phyloP scores from a whole-genome alignment of 2,888 invertebrate species.

The Caenorhabditis afra region DNA sequence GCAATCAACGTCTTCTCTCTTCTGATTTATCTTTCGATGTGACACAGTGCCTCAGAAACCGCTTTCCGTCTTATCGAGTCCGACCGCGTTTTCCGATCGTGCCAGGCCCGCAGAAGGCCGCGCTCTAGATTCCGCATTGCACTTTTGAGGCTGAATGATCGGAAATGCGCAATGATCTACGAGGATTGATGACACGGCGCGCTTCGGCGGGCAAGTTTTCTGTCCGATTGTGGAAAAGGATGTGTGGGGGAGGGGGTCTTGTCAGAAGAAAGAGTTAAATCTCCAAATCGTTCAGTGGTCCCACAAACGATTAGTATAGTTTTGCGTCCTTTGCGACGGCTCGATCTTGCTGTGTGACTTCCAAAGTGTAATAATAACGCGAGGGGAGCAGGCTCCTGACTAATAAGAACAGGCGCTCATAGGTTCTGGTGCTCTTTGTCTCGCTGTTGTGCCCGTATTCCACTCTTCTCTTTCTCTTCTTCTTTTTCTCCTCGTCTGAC shows the following conservation, averaged over 20 bases:
- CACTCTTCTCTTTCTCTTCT: conserved; percentile 3
- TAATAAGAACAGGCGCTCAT: neutral
- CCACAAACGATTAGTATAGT: too few relatives aligned
- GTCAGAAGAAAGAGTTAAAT: too few relatives aligned
- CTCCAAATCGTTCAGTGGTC: too few relatives aligned
- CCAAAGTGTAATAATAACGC: conserved; percentile 6
- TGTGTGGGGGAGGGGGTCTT: too few relatives aligned
- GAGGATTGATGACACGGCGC: too few relatives aligned
- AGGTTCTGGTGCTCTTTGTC: neutral
- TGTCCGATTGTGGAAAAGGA: too few relatives aligned
- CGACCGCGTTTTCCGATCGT: neutral
- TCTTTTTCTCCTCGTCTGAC: conserved; percentile 4
- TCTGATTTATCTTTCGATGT: neutral
- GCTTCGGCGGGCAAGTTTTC: too few relatives aligned
- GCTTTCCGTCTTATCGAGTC: neutral
- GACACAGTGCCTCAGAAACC: neutral
- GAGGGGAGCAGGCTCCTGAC: conserved; percentile 1
- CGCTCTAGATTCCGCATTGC: conserved; percentile 6
- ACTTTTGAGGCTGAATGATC: neutral
- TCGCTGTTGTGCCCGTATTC: too few relatives aligned
- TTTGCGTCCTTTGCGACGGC: too few relatives aligned
- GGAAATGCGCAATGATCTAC: too few relatives aligned
- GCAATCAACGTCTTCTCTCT: neutral
- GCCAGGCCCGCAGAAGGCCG: neutral
- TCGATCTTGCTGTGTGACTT: too few relatives aligned